Base-by-base conservation (phyloP, 2,113 vertebrate species). In the Actenoides lindsayi region DNA sequence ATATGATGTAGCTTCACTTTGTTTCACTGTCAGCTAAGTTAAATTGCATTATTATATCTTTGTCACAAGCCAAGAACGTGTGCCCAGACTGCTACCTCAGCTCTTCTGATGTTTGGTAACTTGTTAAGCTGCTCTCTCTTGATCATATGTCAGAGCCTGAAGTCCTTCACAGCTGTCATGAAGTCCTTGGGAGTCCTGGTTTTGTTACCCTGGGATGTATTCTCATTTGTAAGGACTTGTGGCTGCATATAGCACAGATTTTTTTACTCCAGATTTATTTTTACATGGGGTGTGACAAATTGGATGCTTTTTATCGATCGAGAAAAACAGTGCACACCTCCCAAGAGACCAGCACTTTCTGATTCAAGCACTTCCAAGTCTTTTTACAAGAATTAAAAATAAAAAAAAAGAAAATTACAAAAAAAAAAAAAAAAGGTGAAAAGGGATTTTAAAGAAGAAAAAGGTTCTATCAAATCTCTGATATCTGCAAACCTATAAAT, bases 31-130 rank as follows among this genome's bases (percentile, higher is more conserved):
- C 94, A 96, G 93, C 65, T 42, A 68, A 96, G 89, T 89, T 96
- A 94, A 96, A 97, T 97, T 96, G 83, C 87, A 91, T 97, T 97
- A 91, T 96, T 95, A 65, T 82, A 27, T 79, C 95, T 94, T 87
- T 91, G 77, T 87, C 95, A 82, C 87, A 69, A 30, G 93, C 89
- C 81, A 84, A 60, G 93, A 93, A 60, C 0, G 2, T 89, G 84
- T 57, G 77, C 93, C 74, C 84, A 91, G 62, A 95, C 48, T 96
- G 96, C 95, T 96, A 75, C 84, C 93, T 97, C 95, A 96, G 95
- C 94, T 89, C 44, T 97, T 97, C 91, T 94, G 87, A 68, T 84
- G 70, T 87, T 93, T 82, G 87, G 89, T 56, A 74, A 68, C 94
- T 77, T 86, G 92, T 92, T 96, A 96, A 91, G 87, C 80, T 83